Percentiles rank a stretch among this genome's conserved stretches.
These are phyloP conservation scores for Caenorhabditis virilis DNA, from an alignment of 2,888 invertebrate species.

Conservation along the genomic window DNA sequence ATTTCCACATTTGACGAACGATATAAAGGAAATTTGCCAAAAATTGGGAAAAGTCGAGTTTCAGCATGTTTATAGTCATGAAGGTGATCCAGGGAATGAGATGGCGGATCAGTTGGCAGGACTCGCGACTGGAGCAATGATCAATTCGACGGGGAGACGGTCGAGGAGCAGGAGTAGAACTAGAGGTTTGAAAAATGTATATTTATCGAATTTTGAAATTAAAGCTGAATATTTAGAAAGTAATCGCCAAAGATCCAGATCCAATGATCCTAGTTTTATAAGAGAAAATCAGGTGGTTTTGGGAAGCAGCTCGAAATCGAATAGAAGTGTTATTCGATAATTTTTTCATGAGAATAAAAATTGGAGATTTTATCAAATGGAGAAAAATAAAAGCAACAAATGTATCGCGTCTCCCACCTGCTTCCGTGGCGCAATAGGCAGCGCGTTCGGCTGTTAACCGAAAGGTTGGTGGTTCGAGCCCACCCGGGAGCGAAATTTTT, in stretches of 20 bases:
- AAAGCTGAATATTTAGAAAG: neutral
- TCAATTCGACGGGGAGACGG: neutral
- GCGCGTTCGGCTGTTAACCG: slow-evolving; percentile 67
- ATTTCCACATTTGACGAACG: slow-evolving; percentile 5
- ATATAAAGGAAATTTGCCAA: slow-evolving; percentile 3
- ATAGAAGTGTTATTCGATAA: too few relatives aligned
- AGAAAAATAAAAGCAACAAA: too few relatives aligned
- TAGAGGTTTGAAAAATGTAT: neutral
- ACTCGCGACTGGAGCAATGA: slow-evolving; percentile 6
- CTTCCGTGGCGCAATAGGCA: slow-evolving; percentile 6
- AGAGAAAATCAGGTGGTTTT: too few relatives aligned
- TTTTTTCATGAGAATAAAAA: too few relatives aligned
- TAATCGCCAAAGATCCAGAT: slow-evolving; percentile 1
- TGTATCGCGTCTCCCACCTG: too few relatives aligned
- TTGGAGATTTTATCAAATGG: too few relatives aligned
- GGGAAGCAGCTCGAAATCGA: too few relatives aligned
- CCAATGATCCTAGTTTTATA: slow-evolving; percentile 2
- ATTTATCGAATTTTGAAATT: neutral
- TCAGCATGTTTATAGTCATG: slow-evolving; percentile 39
- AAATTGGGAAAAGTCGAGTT: slow-evolving; percentile 28
- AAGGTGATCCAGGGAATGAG: slow-evolving; percentile 33
- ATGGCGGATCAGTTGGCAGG: slow-evolving; percentile 23
- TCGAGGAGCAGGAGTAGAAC: neutral
- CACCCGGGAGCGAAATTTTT: slow-evolving; percentile 74
- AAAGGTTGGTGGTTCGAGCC: slow-evolving; percentile 69